Percentiles rank a stretch among this genome's conserved stretches.
Evolutionary conservation across 2,113 vertebrate genomes (phyloP).

Genomic region (Pomatorhinus ruficollis): DNA sequence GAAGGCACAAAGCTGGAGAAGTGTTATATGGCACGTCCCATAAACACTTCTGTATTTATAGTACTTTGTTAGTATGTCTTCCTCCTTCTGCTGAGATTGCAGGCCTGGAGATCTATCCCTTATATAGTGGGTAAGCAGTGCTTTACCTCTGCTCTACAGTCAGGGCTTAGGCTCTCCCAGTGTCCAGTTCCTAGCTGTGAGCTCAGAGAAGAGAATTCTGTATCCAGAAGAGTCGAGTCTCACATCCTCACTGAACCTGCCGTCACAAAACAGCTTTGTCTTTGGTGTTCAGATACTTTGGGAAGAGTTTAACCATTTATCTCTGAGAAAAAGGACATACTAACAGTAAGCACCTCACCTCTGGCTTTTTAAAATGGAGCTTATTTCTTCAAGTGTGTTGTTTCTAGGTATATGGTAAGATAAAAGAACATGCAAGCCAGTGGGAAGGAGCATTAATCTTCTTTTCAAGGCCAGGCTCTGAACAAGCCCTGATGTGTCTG

Average conservation of each 20-base stretch:
- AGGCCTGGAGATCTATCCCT: not conserved
- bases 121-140: not conserved
- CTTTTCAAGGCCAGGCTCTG: not conserved
- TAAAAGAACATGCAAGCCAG: not conserved
- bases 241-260: not conserved
- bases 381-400: not conserved
- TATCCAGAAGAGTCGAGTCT: not conserved
- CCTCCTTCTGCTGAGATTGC: not conserved
- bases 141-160: not conserved
- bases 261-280: not conserved
- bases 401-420: not conserved
- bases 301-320: not conserved
- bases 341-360: not conserved
- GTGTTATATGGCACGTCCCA: not conserved
- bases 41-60: constrained; percentile 5
- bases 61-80: not conserved
- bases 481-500: not conserved
- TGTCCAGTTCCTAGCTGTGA: not conserved
- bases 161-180: not conserved
- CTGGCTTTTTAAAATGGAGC: not conserved
- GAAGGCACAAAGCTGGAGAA: not conserved
- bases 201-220: not conserved
- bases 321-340: not conserved
- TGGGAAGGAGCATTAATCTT: not conserved
- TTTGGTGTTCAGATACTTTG: not conserved